phyloP scores from a whole-genome alignment of 2,797 vertebrate species.

The Platyrinchus mystaceus region DNA sequence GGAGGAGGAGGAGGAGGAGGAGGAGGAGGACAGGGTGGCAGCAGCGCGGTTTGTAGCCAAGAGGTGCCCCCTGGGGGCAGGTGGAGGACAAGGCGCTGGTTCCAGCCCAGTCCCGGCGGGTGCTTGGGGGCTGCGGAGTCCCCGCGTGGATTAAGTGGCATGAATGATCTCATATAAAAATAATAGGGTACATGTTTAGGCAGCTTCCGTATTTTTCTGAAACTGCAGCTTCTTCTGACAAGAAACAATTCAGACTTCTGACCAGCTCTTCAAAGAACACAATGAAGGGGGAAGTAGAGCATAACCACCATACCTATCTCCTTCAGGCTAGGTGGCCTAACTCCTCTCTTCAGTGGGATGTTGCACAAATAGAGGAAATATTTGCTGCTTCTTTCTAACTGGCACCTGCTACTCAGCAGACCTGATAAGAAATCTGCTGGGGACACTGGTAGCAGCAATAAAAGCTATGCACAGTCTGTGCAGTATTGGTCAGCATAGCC shows the following conservation, averaged over 20 bases:
- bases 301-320: neutral
- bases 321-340: neutral
- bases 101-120: too few species aligned
- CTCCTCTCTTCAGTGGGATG: neutral
- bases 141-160: too few species aligned
- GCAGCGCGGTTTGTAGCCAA: too few species aligned
- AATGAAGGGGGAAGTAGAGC: neutral
- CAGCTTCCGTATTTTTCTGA: neutral
- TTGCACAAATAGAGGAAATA: neutral
- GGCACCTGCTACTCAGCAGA: neutral
- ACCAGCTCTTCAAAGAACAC: neutral
- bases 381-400: neutral
- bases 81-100: too few species aligned
- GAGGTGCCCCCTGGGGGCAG: too few species aligned
- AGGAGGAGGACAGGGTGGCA: too few species aligned
- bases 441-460: neutral
- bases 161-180: neutral
- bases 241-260: neutral
- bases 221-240: neutral
- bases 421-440: neutral
- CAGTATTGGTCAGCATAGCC: neutral
- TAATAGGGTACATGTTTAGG: neutral
- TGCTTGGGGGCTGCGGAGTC: too few species aligned
- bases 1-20: too few species aligned
- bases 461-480: neutral